These are phyloP conservation scores for Gonioctena quinquepunctata DNA, from an alignment of 1,140 invertebrate genomes.

Conservation along the genomic window DNA sequence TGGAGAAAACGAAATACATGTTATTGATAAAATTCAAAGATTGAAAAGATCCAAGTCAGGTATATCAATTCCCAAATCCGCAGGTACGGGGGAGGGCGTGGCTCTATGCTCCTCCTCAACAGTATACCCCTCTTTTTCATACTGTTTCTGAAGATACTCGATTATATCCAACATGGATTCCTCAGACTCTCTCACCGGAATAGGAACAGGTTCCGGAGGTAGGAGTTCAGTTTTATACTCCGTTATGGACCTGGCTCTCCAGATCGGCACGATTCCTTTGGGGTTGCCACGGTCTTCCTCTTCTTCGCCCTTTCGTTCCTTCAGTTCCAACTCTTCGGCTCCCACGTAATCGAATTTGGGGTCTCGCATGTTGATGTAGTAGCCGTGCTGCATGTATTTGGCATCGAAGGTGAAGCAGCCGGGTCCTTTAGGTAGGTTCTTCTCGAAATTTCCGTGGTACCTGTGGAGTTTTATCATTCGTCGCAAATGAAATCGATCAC, in stretches of 20 bases:
- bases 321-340: constrained; percentile 55
- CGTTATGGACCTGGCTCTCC: constrained; percentile 68
- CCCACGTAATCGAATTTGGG: constrained; percentile 60
- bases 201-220: constrained; percentile 66
- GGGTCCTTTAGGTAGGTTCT: constrained; percentile 65
- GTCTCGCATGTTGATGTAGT: constrained; percentile 62
- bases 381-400: constrained; percentile 69
- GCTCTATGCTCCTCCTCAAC: constrained; percentile 42
- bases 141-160: constrained; percentile 51
- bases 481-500: too few relatives aligned
- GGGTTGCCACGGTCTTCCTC: constrained; percentile 23
- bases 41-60: constrained; percentile 28
- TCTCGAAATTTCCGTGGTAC: constrained; percentile 68
- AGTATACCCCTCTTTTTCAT: constrained; percentile 41
- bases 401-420: constrained; percentile 71
- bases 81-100: constrained; percentile 31
- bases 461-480: constrained; percentile 55
- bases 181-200: constrained; percentile 64
- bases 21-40: not conserved
- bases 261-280: constrained; percentile 57
- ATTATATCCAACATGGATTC: constrained; percentile 53
- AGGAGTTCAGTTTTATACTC: constrained; percentile 67
- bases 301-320: constrained; percentile 33
- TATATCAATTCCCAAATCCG: constrained; percentile 33
- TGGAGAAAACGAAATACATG: not conserved